Evolutionary conservation across 2,113 vertebrate genomes (phyloP).

Genomic region (Nannospalax galili): DNA sequence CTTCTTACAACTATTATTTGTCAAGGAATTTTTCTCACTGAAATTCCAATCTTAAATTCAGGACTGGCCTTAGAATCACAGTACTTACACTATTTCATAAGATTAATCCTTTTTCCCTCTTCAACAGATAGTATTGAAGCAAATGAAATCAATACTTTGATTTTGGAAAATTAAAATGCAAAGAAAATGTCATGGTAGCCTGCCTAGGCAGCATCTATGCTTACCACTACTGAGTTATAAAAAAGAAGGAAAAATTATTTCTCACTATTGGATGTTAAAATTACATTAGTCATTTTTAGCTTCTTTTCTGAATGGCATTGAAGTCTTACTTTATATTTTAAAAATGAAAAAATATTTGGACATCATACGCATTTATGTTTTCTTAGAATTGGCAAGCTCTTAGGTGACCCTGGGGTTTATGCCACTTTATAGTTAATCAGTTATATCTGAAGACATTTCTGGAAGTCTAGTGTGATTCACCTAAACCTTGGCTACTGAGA

Average conservation of each 20-base stretch:
- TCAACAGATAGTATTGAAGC: conserved; percentile 32
- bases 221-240: conserved; percentile 5
- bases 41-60: background rate
- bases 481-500: background rate
- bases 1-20: background rate
- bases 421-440: background rate
- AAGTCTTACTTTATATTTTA: background rate
- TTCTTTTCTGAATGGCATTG: background rate
- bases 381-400: conserved; percentile 14
- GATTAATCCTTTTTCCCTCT: conserved; percentile 48
- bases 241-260: background rate
- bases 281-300: conserved; percentile 3
- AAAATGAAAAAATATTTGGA: conserved; percentile 12
- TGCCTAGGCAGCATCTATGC: background rate
- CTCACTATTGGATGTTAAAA: conserved; percentile 36
- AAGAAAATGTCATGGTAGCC: conserved; percentile 38
- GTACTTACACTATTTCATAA: conserved; percentile 1
- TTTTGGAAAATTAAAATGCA: conserved; percentile 47
- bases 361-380: background rate
- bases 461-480: background rate
- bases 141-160: conserved; percentile 60
- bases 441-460: background rate
- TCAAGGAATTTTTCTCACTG: background rate
- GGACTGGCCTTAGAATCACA: background rate
- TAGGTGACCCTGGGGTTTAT: background rate